Evolutionary conservation across 2,797 vertebrate species (phyloP).

Genomic region (Parotocinclus haroldoi): DNA sequence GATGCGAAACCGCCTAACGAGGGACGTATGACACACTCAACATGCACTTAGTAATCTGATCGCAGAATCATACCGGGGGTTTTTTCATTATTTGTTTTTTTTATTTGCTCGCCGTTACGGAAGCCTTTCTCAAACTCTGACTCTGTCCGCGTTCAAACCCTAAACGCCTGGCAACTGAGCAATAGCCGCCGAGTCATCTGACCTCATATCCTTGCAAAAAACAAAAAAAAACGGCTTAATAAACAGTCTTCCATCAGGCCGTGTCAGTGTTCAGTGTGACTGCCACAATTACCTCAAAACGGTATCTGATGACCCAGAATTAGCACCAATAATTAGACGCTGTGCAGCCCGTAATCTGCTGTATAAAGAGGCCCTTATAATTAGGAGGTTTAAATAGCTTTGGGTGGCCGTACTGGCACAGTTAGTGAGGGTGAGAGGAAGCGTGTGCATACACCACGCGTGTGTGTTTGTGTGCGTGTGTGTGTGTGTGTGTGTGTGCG

Average conservation of each 20-base stretch:
- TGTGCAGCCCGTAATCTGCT: slow-evolving; percentile 52
- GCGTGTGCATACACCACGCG: too few relatives aligned
- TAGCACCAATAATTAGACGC: slow-evolving; percentile 55
- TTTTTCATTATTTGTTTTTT: too few relatives aligned
- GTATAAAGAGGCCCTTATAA: slow-evolving; percentile 48
- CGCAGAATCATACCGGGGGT: too few relatives aligned
- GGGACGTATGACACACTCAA: too few relatives aligned
- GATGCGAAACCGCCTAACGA: too few relatives aligned
- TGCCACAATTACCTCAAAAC: slow-evolving; percentile 48
- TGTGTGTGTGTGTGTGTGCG: slow-evolving; percentile 28
- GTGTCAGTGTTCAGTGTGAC: slow-evolving; percentile 10
- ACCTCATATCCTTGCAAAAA: slow-evolving; percentile 22
- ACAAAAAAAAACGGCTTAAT: slow-evolving; percentile 6
- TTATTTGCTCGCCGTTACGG: too few relatives aligned
- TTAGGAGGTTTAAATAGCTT: slow-evolving; percentile 59
- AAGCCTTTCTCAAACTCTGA: too few relatives aligned
- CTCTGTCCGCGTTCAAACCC: slow-evolving; percentile 11
- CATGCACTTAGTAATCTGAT: too few relatives aligned
- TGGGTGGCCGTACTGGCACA: slow-evolving; percentile 52
- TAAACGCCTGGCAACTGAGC: slow-evolving; percentile 6
- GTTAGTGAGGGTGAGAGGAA: slow-evolving; percentile 24
- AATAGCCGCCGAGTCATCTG: slow-evolving; percentile 30
- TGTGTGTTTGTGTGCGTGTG: slow-evolving; percentile 3
- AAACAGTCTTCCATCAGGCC: slow-evolving; percentile 25
- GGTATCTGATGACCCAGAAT: slow-evolving; percentile 54